A percentile compares a stretch with the other conserved stretches of the same genome.
Conservation (phyloP, 2,797 vertebrate species). For the Girardinus metallicus region DNA sequence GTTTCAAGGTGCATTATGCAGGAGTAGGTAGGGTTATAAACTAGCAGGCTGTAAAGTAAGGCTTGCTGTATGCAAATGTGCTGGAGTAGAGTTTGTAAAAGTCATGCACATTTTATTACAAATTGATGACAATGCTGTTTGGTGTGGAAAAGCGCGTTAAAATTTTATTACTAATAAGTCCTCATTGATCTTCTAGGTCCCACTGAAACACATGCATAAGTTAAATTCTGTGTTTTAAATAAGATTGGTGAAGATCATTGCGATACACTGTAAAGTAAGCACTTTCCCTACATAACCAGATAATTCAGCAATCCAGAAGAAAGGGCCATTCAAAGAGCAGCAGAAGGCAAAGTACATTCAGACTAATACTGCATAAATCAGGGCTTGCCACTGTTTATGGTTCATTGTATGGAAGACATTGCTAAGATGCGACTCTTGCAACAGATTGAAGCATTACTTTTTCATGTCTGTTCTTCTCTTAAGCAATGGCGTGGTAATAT, state of each 20-base stretch:
- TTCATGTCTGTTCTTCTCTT: constrained; percentile 27
- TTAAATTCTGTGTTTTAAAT: constrained; percentile 32
- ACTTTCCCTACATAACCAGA: constrained; percentile 22
- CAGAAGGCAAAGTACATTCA: constrained; percentile 44
- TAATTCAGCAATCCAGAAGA: constrained; percentile 30
- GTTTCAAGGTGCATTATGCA: constrained; percentile 25
- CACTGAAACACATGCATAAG: constrained; percentile 22
- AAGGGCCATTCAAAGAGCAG: constrained; percentile 42
- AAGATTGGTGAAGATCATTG: constrained; percentile 22
- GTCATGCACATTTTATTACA: constrained; percentile 45
- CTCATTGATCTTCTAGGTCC: constrained; percentile 31
- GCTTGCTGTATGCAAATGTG: constrained; percentile 64
- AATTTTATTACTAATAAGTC: constrained; percentile 38
- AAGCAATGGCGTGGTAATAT: constrained; percentile 43
- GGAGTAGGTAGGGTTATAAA: constrained; percentile 17
- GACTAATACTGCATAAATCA: constrained; percentile 65
- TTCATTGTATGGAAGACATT: constrained; percentile 35
- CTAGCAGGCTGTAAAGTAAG: constrained; percentile 30
- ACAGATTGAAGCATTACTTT: constrained; percentile 35
- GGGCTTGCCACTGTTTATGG: constrained; percentile 57
- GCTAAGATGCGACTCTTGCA: constrained; percentile 51
- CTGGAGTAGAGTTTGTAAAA: constrained; percentile 27
- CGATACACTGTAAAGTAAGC: constrained; percentile 17
- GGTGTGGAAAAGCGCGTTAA: constrained; percentile 33
- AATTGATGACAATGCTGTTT: constrained; percentile 43